These are phyloP conservation scores for Mystacides longicornis DNA, from an alignment of 2,888 invertebrate genomes.

Conservation along the genomic window DNA sequence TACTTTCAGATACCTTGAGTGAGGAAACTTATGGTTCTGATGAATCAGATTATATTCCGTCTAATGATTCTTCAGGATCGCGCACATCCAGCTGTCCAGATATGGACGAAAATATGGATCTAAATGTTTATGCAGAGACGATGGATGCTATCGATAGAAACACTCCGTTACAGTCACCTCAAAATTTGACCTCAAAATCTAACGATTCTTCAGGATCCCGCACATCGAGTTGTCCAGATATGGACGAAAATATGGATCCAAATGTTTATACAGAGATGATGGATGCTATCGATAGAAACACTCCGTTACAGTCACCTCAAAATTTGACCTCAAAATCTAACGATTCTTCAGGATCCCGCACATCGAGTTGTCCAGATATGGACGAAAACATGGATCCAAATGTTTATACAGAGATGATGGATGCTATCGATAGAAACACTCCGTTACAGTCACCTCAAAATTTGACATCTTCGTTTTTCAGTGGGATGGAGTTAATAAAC, in stretches of 20 bases:
- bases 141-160: background rate
- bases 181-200: background rate
- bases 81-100: background rate
- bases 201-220: background rate
- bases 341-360: background rate
- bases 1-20: background rate
- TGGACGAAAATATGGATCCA: background rate
- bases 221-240: background rate
- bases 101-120: background rate
- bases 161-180: background rate
- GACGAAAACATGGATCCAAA: background rate
- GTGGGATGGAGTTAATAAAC: slow-evolving; percentile 5
- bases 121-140: background rate
- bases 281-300: background rate
- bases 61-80: background rate
- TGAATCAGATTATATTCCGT: background rate
- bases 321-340: background rate
- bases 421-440: background rate
- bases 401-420: background rate
- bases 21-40: background rate
- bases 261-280: background rate
- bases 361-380: background rate
- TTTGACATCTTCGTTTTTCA: background rate
- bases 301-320: background rate
- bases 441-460: background rate